Evolutionary conservation across 2,888 invertebrate genomes (phyloP).

Genomic region (Chironomus tentans): DNA sequence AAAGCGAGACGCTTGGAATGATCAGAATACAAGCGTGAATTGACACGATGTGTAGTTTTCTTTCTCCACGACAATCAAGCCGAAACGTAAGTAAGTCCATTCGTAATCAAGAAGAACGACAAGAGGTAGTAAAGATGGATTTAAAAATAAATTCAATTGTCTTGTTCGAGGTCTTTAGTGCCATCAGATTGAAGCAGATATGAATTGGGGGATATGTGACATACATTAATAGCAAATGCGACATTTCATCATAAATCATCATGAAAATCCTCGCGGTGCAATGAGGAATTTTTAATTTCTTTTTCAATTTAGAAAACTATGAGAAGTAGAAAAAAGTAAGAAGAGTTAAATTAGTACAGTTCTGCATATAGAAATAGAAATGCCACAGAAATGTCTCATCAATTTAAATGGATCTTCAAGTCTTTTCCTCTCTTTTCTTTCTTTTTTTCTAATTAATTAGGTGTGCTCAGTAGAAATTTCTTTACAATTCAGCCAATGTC

Average conservation of each 20-base stretch:
- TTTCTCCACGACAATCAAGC: constrained; percentile 1
- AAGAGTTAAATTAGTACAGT: too few species aligned
- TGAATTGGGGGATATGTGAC: background rate
- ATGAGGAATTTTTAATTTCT: background rate
- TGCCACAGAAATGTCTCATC: background rate
- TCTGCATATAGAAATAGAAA: background rate
- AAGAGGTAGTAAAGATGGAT: constrained; percentile 18
- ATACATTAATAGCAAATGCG: background rate
- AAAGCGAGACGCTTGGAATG: constrained; percentile 4
- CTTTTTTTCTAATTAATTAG: constrained; percentile 25
- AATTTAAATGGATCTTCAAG: constrained; percentile 13
- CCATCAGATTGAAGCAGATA: background rate
- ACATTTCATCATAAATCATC: constrained; percentile 8
- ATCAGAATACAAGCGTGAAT: constrained; percentile 3
- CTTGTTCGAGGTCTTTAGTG: background rate
- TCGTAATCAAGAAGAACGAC: background rate
- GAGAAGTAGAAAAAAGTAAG: background rate
- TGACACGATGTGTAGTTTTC: constrained; percentile 1
- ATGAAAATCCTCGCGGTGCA: background rate
- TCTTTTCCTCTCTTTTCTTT: constrained; percentile 1
- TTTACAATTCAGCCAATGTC: background rate
- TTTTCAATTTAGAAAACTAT: background rate
- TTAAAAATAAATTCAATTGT: constrained; percentile 27
- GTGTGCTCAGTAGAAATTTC: background rate
- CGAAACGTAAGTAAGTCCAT: constrained; percentile 17